A percentile compares a stretch with the other conserved stretches of the same genome.
Evolutionary conservation across 1,140 invertebrate species (phyloP).

Genomic region (Euglossa dilemma): DNA sequence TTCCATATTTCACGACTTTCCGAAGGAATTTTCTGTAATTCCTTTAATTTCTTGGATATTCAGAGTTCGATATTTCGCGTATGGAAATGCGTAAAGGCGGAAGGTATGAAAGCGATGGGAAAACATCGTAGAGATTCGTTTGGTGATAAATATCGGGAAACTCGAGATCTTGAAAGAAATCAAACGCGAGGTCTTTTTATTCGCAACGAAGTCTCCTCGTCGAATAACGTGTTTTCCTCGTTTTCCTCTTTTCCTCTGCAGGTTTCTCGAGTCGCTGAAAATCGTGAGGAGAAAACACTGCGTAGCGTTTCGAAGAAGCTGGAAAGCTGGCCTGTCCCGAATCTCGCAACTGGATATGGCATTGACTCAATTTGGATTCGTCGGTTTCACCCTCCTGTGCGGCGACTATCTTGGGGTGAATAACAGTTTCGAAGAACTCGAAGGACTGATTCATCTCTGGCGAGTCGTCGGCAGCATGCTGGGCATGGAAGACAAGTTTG

Average conservation of each 20-base stretch:
- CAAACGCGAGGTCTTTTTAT: not conserved
- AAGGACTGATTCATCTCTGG: constrained; percentile 93
- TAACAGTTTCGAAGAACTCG: constrained; percentile 84
- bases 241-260: constrained; percentile 32
- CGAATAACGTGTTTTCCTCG: not conserved
- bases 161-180: not conserved
- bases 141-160: not conserved
- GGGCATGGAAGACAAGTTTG: constrained; percentile 90
- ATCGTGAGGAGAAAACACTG: constrained; percentile 87
- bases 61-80: too few species aligned
- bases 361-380: constrained; percentile 93
- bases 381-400: constrained; percentile 88
- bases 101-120: too few species aligned
- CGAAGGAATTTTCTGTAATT: too few species aligned
- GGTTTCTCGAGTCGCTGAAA: constrained; percentile 84
- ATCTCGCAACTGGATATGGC: constrained; percentile 90
- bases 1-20: too few species aligned
- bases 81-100: too few species aligned
- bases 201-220: not conserved
- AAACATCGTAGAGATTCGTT: too few species aligned
- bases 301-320: constrained; percentile 82
- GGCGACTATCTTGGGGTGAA: constrained; percentile 86
- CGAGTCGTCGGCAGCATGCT: constrained; percentile 90
- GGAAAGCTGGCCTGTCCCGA: constrained; percentile 79
- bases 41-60: too few species aligned